Evolutionary conservation across 64 coral and sea anemone species (phyloP), one percentile per base, ranked within the genome.

Genomic region (Montipora capricornis): DNA sequence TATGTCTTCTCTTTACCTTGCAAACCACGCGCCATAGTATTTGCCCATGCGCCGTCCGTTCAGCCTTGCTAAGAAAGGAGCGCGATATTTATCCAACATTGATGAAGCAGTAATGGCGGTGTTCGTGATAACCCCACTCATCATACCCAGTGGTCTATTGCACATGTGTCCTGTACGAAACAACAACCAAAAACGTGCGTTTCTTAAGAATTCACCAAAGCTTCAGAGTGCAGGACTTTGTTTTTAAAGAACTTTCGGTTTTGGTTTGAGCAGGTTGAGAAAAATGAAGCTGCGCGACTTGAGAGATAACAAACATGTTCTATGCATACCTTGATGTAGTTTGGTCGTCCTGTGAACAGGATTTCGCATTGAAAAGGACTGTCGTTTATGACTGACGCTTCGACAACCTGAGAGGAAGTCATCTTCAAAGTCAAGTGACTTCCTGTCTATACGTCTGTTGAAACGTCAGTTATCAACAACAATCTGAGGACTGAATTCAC

Each of bases 41-140:
- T 49, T 68, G 14, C 92, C 92, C 84, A 93, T 93, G 59, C 87
- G 85, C 59, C 48, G 53, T 51, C 46, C 67, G 58, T 79, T 93
- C 24, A 93, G 53, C 61, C 92, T 87, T 5, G 84, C 92, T n/a
- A 93, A 70, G 75, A 57, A 81, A 10, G 92, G 75, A 47, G 45
- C 74, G 4, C 62, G 76, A 8, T 50, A 45, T 26, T 77, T 52
- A 29, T 79, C 77, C 68, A 58, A 78, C 84, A 71, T 77, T 58
- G 83, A 88, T 22, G 92, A 93, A 2, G 92, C 84, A 70, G 92
- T 93, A 5, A 93, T 93, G 14, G 92, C 92, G 5, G 58, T 55
- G 52, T 93, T 93, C 55, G 61, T 85, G 22, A 93, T 93, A 15
- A 19, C 20, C 19, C 92, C 92, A 13, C 48, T 88, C 48, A 70